These are phyloP conservation scores for Macrotus californicus DNA, from an alignment of 2,113 vertebrate genomes.

Conservation along the genomic window DNA sequence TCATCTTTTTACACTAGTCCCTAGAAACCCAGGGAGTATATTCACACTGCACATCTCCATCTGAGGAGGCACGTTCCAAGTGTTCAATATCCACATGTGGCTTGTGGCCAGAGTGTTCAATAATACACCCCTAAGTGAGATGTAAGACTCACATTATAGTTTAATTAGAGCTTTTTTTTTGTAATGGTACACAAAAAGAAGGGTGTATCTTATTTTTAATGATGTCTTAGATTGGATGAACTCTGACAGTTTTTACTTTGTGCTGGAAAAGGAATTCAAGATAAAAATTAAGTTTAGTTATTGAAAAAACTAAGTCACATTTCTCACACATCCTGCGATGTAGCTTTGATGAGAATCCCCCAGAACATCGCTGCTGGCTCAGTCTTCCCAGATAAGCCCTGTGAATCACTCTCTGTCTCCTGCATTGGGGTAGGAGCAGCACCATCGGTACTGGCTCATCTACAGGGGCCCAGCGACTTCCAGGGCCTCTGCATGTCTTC, in stretches of 20 bases:
- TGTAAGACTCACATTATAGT: neutral
- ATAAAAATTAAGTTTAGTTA: neutral
- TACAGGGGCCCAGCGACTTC: rapidly evolving
- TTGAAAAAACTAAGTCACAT: neutral
- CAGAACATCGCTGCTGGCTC: rapidly evolving
- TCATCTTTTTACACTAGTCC: neutral
- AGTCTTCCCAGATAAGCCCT: neutral
- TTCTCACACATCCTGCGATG: neutral
- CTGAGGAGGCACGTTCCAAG: neutral
- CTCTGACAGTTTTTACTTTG: neutral
- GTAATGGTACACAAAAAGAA: neutral
- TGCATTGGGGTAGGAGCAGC: too few relatives aligned
- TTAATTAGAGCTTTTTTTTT: neutral
- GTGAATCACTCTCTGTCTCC: neutral
- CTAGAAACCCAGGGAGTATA: neutral
- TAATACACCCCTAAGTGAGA: neutral
- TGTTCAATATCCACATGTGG: too few relatives aligned
- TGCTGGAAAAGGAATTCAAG: neutral
- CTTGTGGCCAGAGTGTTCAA: neutral
- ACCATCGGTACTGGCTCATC: rapidly evolving
- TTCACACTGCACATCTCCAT: neutral
- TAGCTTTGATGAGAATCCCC: neutral
- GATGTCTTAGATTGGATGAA: neutral
- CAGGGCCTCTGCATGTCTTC: rapidly evolving
- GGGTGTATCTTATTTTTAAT: neutral